Evolutionary conservation across 2,888 invertebrate genomes (phyloP), one percentile per base, ranked within the genome.

Genomic region (Lymantria monacha): DNA sequence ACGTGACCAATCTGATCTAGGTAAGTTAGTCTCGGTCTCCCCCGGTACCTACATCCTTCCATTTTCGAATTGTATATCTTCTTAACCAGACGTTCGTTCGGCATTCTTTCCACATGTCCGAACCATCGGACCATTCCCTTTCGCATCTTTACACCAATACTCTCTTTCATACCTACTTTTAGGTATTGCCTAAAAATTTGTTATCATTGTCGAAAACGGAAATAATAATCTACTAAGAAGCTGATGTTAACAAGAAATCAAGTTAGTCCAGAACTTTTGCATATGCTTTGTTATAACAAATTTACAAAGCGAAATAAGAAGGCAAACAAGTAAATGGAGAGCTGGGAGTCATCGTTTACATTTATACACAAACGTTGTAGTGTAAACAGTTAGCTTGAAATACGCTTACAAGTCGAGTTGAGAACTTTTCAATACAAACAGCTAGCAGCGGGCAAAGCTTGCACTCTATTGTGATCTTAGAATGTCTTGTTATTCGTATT

Each of bases 301-400:
- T 73, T 76, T 76, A 72, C 75, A 73, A 76, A 81, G 79, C n/a
- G 71, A 79, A 83, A 80, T 79, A 82, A 83, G 77, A 79, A 77
- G 75, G 76, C 67, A 83, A 85, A 83, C 83, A 84, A 76, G 72
- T 72, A 63, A 75, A 76, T 76, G 70, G 71, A 71, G 74, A 76
- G 76, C 69, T 70, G 70, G 57, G 69, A 81, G 76, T 82, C 83
- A 83, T 83, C 82, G 83, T 80, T 84, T 83, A 77, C 76, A 76
- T 80, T 81, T 73, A 69, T 63, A 71, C 76, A 79, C 70, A 78
- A 79, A 76, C 76, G 74, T 68, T 79, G 70, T 76, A 69, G 63
- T 61, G 75, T 71, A 81, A 83, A 83, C 79, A 78, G 65, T 66
- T 65, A 60, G 72, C 72, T 74, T 57, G 67, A 71, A 79, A 80